A percentile compares a stretch with the other conserved stretches of the same genome.
These are phyloP conservation scores for Crypturellus tataupa DNA, from an alignment of 2,797 vertebrate genomes.

Conservation along the genomic window DNA sequence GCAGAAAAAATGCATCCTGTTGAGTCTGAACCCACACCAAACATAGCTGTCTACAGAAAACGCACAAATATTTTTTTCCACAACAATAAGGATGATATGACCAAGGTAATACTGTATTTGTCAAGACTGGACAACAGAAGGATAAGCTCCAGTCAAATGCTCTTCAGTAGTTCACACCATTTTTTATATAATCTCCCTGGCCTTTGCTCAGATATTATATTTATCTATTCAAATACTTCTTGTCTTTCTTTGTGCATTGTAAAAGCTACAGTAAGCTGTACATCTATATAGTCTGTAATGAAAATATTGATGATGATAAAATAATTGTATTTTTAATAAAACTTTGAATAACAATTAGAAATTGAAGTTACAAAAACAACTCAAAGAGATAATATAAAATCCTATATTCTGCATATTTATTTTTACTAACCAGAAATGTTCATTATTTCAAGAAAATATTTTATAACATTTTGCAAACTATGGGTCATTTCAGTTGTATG, in stretches of 20 bases:
- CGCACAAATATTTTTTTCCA: neutral
- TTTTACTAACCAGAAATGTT: neutral
- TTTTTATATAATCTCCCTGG: rapidly evolving
- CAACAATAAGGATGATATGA: neutral
- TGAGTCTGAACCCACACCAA: neutral
- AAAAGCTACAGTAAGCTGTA: neutral
- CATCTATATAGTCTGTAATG: rapidly evolving
- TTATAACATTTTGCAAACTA: neutral
- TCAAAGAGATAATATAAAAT: neutral
- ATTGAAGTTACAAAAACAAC: neutral
- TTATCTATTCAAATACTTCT: neutral
- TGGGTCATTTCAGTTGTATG: neutral
- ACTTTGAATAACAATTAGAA: neutral
- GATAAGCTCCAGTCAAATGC: neutral
- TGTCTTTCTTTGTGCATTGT: neutral
- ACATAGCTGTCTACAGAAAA: neutral
- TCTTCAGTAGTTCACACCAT: neutral
- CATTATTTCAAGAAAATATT: neutral
- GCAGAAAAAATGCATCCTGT: neutral
- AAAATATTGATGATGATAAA: neutral
- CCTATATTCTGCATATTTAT: neutral
- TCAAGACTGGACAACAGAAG: neutral
- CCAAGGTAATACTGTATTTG: neutral
- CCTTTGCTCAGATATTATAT: neutral
- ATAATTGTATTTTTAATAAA: neutral